Conservation (phyloP, 2,113 vertebrate genomes). For the Prionailurus bengalensis region DNA sequence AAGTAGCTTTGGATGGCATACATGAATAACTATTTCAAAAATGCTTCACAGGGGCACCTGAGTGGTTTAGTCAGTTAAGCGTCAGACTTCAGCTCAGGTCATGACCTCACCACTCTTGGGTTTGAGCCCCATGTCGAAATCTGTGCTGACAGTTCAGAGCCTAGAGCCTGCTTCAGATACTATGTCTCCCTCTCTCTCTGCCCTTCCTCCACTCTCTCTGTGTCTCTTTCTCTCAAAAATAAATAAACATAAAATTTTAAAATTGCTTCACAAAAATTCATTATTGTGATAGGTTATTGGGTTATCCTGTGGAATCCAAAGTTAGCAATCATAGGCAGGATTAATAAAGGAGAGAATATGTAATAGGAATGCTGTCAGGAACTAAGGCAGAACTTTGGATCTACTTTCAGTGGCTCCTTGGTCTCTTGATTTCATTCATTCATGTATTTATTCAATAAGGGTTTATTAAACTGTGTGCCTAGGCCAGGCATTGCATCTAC, state of each 20-base stretch:
- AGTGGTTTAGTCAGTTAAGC: no score
- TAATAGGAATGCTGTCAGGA: not conserved
- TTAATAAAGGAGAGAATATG: not conserved
- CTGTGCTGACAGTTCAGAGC: no score
- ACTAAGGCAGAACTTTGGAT: not conserved
- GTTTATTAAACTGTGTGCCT: not conserved
- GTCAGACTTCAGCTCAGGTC: no score
- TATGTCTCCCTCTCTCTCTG: no score
- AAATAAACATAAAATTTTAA: not conserved
- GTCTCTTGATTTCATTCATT: not conserved
- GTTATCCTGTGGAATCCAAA: not conserved
- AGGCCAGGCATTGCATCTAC: not conserved
- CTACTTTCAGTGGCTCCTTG: not conserved
- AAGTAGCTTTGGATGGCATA: not conserved
- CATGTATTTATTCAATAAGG: not conserved
- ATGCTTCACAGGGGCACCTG: not conserved
- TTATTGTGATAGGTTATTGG: not conserved
- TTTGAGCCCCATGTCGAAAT: no score
- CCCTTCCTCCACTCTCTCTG: no score
- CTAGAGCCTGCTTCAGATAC: no score
- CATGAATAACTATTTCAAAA: conserved; percentile 1
- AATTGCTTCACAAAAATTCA: not conserved
- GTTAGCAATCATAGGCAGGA: not conserved
- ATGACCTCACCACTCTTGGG: no score
- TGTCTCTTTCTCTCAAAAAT: no score